Evolutionary conservation across 1,140 invertebrate species (phyloP).

Genomic region (Oryzaephilus surinamensis): DNA sequence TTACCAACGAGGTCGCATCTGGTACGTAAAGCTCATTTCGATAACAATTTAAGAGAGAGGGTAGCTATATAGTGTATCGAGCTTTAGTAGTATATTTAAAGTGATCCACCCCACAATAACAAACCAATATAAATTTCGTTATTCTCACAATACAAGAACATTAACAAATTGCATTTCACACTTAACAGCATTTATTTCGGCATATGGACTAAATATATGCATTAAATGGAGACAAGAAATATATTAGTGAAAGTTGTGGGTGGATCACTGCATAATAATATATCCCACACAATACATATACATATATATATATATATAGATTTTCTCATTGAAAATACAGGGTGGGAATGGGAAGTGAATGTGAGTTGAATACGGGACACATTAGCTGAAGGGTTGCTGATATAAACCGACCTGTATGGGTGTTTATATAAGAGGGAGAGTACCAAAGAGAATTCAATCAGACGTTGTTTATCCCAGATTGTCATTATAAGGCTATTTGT

Average conservation of each 20-base stretch:
- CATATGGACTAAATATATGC: slow-evolving; percentile 32
- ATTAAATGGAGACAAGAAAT: slow-evolving; percentile 23
- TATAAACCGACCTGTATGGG: slow-evolving; percentile 11
- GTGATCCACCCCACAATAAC: slow-evolving; percentile 29
- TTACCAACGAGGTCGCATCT: slow-evolving; percentile 25
- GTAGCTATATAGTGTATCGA: no score
- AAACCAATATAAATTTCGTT: slow-evolving; percentile 30
- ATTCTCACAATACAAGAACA: slow-evolving; percentile 20
- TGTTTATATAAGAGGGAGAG: slow-evolving; percentile 7
- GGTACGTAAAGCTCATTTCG: slow-evolving; percentile 18
- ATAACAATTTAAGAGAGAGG: slow-evolving; percentile 15
- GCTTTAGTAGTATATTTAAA: slow-evolving; percentile 21
- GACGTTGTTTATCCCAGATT: slow-evolving; percentile 22
- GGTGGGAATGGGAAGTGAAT: slow-evolving; percentile 5
- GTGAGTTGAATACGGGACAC: slow-evolving; percentile 11
- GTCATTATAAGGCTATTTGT: slow-evolving; percentile 21
- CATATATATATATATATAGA: no score
- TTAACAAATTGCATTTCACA: slow-evolving; percentile 34
- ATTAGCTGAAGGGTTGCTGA: slow-evolving; percentile 12
- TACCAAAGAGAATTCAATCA: slow-evolving; percentile 18
- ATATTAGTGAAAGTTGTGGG: slow-evolving; percentile 22
- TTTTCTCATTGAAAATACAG: background rate
- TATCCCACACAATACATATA: no score
- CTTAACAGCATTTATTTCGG: slow-evolving; percentile 27
- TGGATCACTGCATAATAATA: slow-evolving; percentile 16